A percentile compares a stretch with the other conserved stretches of the same genome.
These are phyloP conservation scores for Blennius ocellaris DNA, from an alignment of 2,113 vertebrate genomes.

Conservation along the genomic window DNA sequence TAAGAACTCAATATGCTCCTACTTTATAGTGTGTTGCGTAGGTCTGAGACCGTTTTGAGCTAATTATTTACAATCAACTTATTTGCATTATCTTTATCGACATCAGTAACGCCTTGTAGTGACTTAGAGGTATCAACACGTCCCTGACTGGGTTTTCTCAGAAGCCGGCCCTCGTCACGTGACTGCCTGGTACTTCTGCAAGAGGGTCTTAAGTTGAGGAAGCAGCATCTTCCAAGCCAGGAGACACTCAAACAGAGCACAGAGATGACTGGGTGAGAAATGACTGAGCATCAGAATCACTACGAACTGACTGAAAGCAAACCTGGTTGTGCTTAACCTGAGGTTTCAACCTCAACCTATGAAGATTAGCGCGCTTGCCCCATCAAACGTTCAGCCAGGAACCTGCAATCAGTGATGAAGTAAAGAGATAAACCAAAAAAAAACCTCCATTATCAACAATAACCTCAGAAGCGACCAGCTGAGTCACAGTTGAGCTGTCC, in stretches of 20 bases:
- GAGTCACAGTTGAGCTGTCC: neutral
- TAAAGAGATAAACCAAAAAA: constrained; percentile 30
- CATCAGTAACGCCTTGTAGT: no score
- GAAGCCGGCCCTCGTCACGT: constrained; percentile 32
- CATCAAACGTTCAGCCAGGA: constrained; percentile 36
- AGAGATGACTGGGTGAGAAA: constrained; percentile 51
- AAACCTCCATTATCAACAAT: neutral
- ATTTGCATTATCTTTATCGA: constrained; percentile 4
- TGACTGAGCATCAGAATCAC: constrained; percentile 46
- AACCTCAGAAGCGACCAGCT: neutral
- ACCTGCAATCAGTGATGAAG: constrained; percentile 24
- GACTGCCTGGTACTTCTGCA: constrained; percentile 7
- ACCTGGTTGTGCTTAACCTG: constrained; percentile 29
- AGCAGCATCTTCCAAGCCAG: neutral
- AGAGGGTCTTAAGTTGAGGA: neutral
- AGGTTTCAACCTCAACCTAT: constrained; percentile 55
- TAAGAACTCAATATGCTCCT: no score
- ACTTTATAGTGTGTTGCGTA: no score
- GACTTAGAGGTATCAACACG: no score
- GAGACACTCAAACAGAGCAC: constrained; percentile 21
- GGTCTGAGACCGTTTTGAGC: no score
- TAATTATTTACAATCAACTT: neutral
- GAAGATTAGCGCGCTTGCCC: constrained; percentile 7
- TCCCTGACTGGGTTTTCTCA: constrained; percentile 25
- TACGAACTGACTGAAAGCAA: constrained; percentile 36